These are phyloP conservation scores for Myzus persicae DNA, from an alignment of 1,140 invertebrate genomes.

Conservation along the genomic window DNA sequence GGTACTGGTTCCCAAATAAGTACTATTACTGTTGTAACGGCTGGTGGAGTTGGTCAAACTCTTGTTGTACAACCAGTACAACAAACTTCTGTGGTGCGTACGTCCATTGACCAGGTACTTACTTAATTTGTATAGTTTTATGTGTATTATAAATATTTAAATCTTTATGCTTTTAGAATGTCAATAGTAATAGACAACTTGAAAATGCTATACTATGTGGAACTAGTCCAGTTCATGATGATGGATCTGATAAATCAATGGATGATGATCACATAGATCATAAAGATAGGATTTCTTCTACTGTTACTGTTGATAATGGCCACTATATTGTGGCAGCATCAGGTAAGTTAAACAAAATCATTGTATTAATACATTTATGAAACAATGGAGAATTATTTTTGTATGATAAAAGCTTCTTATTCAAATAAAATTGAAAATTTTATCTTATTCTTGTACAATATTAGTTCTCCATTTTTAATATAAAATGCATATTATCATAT, in stretches of 20 bases:
- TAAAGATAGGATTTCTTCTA: slow-evolving; percentile 45
- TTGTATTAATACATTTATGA: background rate
- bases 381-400: slow-evolving; percentile 36
- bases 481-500: slow-evolving; percentile 29
- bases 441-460: background rate
- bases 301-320: slow-evolving; percentile 51
- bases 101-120: slow-evolving; percentile 33
- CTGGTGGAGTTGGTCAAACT: slow-evolving; percentile 51
- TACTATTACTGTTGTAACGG: slow-evolving; percentile 50
- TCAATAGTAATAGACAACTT: slow-evolving; percentile 46
- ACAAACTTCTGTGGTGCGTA: slow-evolving; percentile 47
- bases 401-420: background rate
- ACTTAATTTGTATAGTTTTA: background rate
- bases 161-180: slow-evolving; percentile 12
- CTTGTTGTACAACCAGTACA: slow-evolving; percentile 55
- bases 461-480: slow-evolving; percentile 27
- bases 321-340: slow-evolving; percentile 56
- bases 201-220: slow-evolving; percentile 44
- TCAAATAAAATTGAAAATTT: background rate
- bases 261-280: slow-evolving; percentile 46
- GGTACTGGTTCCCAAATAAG: slow-evolving; percentile 54
- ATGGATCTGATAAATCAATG: slow-evolving; percentile 56
- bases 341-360: background rate
- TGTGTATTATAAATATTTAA: background rate
- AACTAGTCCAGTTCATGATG: slow-evolving; percentile 51